Conservation (phyloP, 2,888 invertebrate species). For the Chrysina gloriosa region DNA sequence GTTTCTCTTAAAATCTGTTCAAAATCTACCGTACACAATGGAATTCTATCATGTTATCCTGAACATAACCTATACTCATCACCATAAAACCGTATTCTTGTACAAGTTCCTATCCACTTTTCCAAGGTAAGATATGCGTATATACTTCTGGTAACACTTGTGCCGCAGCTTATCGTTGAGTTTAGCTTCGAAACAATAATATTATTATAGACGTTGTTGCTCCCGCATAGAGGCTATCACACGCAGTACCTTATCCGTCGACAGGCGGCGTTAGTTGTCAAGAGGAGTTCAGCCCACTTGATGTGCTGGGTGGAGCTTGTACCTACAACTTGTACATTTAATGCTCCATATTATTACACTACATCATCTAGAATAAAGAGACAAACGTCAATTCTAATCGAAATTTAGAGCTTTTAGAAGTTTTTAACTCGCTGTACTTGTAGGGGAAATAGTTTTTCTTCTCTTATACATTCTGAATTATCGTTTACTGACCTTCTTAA, state of each 20-base stretch:
- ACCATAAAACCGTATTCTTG: constrained; percentile 52
- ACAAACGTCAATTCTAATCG: constrained; percentile 53
- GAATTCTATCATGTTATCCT: no score
- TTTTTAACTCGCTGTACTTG: no score
- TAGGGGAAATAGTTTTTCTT: no score
- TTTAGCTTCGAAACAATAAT: neutral
- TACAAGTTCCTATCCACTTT: neutral
- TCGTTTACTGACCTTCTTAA: no score
- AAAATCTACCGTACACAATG: no score
- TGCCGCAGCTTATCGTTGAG: neutral
- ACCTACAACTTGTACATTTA: constrained; percentile 57
- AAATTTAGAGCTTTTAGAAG: constrained; percentile 45
- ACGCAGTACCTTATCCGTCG: constrained; percentile 51
- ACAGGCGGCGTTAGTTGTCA: constrained; percentile 62
- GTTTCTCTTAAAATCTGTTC: no score
- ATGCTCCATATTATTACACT: constrained; percentile 57
- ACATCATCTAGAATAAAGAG: constrained; percentile 56
- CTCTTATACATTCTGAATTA: no score
- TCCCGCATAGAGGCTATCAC: constrained; percentile 55
- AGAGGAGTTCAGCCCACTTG: constrained; percentile 58
- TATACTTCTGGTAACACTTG: neutral
- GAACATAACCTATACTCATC: constrained; percentile 53
- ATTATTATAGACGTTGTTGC: neutral
- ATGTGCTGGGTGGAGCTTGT: constrained; percentile 59
- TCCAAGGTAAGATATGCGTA: no score